phyloP scores from a whole-genome alignment of 2,888 invertebrate species.

The Macrophya alboannulata region DNA sequence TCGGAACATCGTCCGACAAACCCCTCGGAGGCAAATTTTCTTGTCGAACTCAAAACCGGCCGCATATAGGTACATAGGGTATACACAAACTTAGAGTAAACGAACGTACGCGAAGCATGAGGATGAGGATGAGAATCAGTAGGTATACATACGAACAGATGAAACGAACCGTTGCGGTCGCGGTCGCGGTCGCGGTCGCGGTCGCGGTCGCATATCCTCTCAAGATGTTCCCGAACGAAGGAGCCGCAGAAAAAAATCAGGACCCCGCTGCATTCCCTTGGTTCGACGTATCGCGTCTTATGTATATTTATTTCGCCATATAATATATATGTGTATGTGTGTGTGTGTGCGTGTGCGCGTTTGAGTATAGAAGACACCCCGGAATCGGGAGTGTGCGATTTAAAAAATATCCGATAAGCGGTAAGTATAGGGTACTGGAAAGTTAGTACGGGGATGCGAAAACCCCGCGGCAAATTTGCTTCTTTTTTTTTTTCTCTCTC shows the following conservation, averaged over 20 bases:
- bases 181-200: no score
- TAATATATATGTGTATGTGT: neutral
- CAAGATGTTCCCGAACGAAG: neutral
- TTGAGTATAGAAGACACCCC: neutral
- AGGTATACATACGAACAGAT: neutral
- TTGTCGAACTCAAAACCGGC: constrained; percentile 65
- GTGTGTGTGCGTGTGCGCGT: neutral
- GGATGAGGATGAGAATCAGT: neutral
- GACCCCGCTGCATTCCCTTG: neutral
- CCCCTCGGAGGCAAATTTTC: constrained; percentile 72
- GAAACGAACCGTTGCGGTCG: neutral
- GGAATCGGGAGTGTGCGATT: constrained; percentile 34
- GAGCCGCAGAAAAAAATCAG: neutral
- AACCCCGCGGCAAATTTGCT: neutral
- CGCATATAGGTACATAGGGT: neutral
- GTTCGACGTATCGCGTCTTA: constrained; percentile 1
- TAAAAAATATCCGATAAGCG: constrained; percentile 42
- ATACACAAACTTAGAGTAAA: neutral
- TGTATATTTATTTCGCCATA: neutral
- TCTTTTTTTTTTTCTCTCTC: neutral
- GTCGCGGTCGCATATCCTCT: neutral
- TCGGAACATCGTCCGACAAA: constrained; percentile 50
- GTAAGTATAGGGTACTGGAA: constrained; percentile 29
- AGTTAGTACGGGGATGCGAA: neutral
- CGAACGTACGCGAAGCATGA: neutral